Evolutionary conservation across 2,113 vertebrate species (phyloP).

Genomic region (Otis tarda): DNA sequence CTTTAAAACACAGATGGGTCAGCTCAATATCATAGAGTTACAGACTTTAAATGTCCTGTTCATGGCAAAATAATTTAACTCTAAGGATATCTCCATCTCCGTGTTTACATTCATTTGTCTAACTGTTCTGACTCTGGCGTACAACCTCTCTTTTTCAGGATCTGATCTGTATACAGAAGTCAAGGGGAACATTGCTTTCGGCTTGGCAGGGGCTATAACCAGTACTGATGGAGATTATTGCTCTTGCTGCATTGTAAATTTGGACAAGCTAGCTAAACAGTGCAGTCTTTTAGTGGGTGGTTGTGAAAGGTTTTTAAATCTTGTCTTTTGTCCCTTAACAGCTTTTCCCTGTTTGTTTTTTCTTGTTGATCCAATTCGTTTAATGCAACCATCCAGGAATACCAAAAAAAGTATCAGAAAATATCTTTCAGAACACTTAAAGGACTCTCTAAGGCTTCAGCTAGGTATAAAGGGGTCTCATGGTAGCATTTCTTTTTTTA

Average conservation of each 20-base stretch:
- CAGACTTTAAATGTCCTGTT: background rate
- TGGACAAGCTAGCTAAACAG: constrained; percentile 44
- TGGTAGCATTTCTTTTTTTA: background rate
- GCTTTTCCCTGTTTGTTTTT: background rate
- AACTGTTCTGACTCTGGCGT: background rate
- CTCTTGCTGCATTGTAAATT: constrained; percentile 39
- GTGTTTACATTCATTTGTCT: background rate
- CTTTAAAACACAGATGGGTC: constrained; percentile 1
- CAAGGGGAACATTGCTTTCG: constrained; percentile 8
- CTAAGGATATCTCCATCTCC: background rate
- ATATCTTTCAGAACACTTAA: constrained; percentile 4
- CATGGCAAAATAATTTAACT: background rate
- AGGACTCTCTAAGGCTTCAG: background rate
- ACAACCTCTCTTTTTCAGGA: background rate
- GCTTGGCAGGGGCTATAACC: constrained; percentile 19
- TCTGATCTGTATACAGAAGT: constrained; percentile 26
- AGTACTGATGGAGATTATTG: constrained; percentile 11
- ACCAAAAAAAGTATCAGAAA: background rate
- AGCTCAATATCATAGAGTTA: background rate
- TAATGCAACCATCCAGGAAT: constrained; percentile 1
- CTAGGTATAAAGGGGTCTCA: background rate
- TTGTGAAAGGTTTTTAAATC: constrained; percentile 44
- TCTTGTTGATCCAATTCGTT: constrained; percentile 20
- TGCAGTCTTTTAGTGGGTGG: constrained; percentile 17
- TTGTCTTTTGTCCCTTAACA: background rate